These are phyloP conservation scores for Dolomedes plantarius DNA, from an alignment of 2,888 invertebrate genomes.

Conservation along the genomic window DNA sequence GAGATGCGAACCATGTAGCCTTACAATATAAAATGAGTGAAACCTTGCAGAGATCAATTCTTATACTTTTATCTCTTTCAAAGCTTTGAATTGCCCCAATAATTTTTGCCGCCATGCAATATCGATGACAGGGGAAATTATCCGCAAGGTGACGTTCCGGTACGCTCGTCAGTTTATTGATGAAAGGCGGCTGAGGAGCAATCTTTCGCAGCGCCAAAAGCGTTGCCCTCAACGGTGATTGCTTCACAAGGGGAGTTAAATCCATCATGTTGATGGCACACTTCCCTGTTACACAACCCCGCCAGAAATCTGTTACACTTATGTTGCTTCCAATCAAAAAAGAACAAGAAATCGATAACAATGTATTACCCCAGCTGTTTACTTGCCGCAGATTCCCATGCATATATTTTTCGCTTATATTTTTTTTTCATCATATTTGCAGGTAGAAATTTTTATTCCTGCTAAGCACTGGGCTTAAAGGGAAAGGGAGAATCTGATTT, in stretches of 20 bases:
- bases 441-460: too few relatives aligned
- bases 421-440: background rate
- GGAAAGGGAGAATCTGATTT: too few relatives aligned
- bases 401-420: background rate
- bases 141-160: too few relatives aligned
- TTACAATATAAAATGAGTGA: too few relatives aligned
- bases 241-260: slow-evolving; percentile 1
- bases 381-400: background rate
- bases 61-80: too few relatives aligned
- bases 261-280: slow-evolving; percentile 9
- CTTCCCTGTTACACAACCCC: slow-evolving; percentile 12
- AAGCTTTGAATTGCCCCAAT: too few relatives aligned
- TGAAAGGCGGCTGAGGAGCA: background rate
- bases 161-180: background rate
- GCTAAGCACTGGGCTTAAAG: too few relatives aligned
- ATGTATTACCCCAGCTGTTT: slow-evolving; percentile 1
- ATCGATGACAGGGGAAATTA: too few relatives aligned
- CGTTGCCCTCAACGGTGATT: background rate
- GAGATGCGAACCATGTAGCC: too few relatives aligned
- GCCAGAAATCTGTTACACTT: background rate
- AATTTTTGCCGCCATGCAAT: too few relatives aligned
- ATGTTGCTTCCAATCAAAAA: background rate
- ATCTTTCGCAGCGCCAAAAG: background rate
- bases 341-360: slow-evolving; percentile 7
- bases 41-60: too few relatives aligned